These are phyloP conservation scores for Centruroides vittatus DNA, from an alignment of 1,140 invertebrate genomes.

Conservation along the genomic window DNA sequence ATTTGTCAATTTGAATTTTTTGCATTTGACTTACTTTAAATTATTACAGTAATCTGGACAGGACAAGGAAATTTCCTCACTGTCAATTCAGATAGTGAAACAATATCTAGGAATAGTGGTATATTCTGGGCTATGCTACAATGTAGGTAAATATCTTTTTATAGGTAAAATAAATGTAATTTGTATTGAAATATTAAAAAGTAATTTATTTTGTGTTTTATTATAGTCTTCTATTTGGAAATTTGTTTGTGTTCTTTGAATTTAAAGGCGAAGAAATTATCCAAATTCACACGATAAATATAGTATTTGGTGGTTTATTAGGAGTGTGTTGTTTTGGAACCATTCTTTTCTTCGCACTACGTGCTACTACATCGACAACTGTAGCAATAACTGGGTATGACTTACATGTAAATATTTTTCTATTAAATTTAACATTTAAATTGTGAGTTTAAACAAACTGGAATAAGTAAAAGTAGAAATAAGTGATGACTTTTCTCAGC, in stretches of 20 bases:
- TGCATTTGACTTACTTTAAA: too few relatives aligned
- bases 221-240: slow-evolving; percentile 73
- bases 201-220: slow-evolving; percentile 3
- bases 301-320: slow-evolving; percentile 58
- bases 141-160: slow-evolving; percentile 43
- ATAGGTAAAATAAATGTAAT: too few relatives aligned
- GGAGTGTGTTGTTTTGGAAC: slow-evolving; percentile 50
- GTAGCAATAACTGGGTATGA: neutral
- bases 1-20: too few relatives aligned
- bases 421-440: too few relatives aligned
- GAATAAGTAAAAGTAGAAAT: too few relatives aligned
- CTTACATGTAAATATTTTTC: too few relatives aligned
- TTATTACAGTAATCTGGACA: slow-evolving; percentile 30
- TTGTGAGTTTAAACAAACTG: too few relatives aligned
- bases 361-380: slow-evolving; percentile 19
- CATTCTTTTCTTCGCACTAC: slow-evolving; percentile 44
- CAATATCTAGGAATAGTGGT: slow-evolving; percentile 83
- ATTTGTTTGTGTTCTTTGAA: slow-evolving; percentile 80
- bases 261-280: slow-evolving; percentile 58
- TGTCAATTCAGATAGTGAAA: slow-evolving; percentile 67
- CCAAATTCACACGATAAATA: slow-evolving; percentile 44
- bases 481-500: too few relatives aligned
- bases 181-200: neutral
- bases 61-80: slow-evolving; percentile 90
- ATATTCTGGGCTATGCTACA: slow-evolving; percentile 93